Base-by-base conservation (phyloP, 2,888 invertebrate species). In the Scaptomyza parva region DNA sequence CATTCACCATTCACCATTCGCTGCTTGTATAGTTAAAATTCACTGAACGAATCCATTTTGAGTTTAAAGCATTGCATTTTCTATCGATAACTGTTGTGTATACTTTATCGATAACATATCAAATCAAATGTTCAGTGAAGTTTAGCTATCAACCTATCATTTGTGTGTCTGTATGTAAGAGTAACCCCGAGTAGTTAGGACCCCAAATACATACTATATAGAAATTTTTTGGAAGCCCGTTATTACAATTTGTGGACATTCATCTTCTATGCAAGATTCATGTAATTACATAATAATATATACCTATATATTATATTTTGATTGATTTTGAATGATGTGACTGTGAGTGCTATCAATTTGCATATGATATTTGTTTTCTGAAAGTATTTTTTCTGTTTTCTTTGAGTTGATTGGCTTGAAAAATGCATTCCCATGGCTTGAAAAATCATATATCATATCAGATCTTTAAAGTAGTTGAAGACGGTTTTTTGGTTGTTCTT, bases 241-340 rank as follows among this genome's bases (percentile, higher is more conserved):
- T 57, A 37, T 62, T 47, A 33, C 22, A 47, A 62, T 47, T 53
- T 44, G 68, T 70, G 65, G 66, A 30, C 57, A 53, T 68, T 57
- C 63, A n/a, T 62, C 67, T 81, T 81, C 80, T 81, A 81, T 81
- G 80, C 80, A 81, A 86, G 86, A 79, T 73, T 76, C 84, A 80
- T 79, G 64, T 76, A 65, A 64, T 61, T 64, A n/a, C n/a, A n/a
- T n/a, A n/a, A n/a, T n/a, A n/a, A n/a, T n/a, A n/a, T n/a, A n/a
- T n/a, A n/a, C n/a, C n/a, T n/a, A n/a, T n/a, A n/a, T n/a, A 53
- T 52, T 57, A 57, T 50, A 37, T 48, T 37, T 8, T 9, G n/a
- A 18, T 30, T 30, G 35, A 50, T 24, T 6, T 24, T 39, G 24
- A 44, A 24, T 47, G 17, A 41, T 59, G 74, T 72, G n/a, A n/a